Percentiles rank a stretch among this genome's conserved stretches.
These are phyloP conservation scores for Mesocentrotus franciscanus DNA, from an alignment of 53 echinoderm and acorn worm genomes.

Conservation along the genomic window DNA sequence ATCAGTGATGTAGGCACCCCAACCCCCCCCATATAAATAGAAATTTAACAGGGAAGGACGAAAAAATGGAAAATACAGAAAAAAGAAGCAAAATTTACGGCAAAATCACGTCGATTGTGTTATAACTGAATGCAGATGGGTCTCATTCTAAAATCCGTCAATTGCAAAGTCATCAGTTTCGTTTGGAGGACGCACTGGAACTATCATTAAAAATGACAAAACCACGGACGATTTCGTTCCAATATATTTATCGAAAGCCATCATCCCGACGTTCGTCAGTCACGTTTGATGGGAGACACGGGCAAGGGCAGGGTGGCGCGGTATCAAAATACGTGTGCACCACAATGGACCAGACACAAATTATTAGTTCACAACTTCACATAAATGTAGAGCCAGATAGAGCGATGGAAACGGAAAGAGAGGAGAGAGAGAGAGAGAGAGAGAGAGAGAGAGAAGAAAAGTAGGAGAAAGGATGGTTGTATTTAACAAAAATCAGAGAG, in stretches of 20 bases:
- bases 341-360: not conserved
- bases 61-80: not conserved
- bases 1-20: too few relatives aligned
- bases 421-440: too few relatives aligned
- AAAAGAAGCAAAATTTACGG: not conserved
- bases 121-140: conserved; percentile 12
- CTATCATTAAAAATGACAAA: conserved; percentile 30
- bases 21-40: too few relatives aligned
- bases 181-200: not conserved
- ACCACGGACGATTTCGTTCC: not conserved
- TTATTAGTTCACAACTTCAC: too few relatives aligned
- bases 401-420: too few relatives aligned
- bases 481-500: too few relatives aligned
- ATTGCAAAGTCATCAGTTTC: conserved; percentile 49
- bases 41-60: not conserved
- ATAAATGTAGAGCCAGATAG: too few relatives aligned
- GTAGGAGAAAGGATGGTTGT: too few relatives aligned
- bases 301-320: not conserved
- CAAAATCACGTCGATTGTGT: not conserved
- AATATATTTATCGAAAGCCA: not conserved
- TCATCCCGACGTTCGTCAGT: not conserved
- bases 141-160: not conserved
- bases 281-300: not conserved
- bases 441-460: too few relatives aligned
- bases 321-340: not conserved